Evolutionary conservation across 2,888 invertebrate species (phyloP).

Genomic region (Trichopoda pennipes): DNA sequence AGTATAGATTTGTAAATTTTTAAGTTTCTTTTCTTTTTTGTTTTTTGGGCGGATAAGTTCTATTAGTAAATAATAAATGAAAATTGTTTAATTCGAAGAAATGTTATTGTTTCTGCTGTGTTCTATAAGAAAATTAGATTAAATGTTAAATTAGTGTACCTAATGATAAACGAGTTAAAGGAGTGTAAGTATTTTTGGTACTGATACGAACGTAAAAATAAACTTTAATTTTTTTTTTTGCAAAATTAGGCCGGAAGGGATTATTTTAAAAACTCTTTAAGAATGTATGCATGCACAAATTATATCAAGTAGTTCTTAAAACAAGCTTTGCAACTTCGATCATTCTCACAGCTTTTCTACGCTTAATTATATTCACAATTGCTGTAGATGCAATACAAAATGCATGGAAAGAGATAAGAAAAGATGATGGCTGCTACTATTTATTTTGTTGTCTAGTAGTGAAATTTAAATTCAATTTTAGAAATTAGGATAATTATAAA

Average conservation of each 20-base stretch:
- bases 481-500: no score
- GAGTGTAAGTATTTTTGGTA: background rate
- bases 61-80: constrained; percentile 48
- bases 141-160: constrained; percentile 39
- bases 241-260: background rate
- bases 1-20: background rate
- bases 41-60: constrained; percentile 1
- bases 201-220: background rate
- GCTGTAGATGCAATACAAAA: no score
- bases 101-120: constrained; percentile 17
- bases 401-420: no score
- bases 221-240: background rate
- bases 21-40: constrained; percentile 17
- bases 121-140: constrained; percentile 36
- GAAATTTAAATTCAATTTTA: no score
- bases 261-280: no score
- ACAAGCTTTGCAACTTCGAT: no score
- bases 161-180: constrained; percentile 8
- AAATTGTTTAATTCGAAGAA: constrained; percentile 56
- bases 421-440: no score
- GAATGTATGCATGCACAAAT: no score
- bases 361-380: no score
- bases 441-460: no score
- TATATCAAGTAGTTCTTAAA: no score
- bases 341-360: no score